Percentiles rank a stretch among this genome's conserved stretches.
These are phyloP conservation scores for Nothoprocta perdicaria DNA, from an alignment of 2,113 vertebrate species.

Conservation along the genomic window DNA sequence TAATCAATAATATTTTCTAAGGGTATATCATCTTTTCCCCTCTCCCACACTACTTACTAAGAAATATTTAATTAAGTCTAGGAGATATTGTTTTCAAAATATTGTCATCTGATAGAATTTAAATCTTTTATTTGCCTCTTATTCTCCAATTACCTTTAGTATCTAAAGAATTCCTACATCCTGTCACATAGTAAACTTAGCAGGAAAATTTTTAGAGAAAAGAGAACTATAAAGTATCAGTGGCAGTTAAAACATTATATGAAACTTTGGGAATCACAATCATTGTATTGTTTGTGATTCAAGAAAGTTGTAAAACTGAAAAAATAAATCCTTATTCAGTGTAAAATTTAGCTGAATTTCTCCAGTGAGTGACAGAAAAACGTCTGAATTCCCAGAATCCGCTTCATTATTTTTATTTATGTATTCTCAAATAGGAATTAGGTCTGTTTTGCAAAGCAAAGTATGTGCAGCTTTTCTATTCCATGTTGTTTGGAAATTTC, in stretches of 20 bases:
- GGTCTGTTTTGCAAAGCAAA: too few species aligned
- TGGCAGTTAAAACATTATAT: too few species aligned
- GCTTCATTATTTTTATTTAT: too few species aligned
- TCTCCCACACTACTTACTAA: background rate
- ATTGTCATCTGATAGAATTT: too few species aligned
- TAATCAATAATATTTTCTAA: background rate
- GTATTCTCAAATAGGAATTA: background rate
- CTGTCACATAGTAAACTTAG: background rate
- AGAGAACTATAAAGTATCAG: background rate
- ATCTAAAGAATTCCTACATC: background rate
- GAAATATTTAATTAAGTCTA: background rate
- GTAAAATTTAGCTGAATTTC: background rate
- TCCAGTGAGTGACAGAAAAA: background rate
- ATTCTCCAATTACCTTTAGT: background rate
- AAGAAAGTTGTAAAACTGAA: background rate
- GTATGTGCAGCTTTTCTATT: background rate
- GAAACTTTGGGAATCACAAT: too few species aligned
- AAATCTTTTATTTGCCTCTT: background rate
- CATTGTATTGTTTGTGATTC: background rate
- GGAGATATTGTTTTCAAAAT: background rate
- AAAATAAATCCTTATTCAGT: background rate
- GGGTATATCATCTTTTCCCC: background rate
- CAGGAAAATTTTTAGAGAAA: background rate
- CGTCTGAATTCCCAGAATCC: background rate
- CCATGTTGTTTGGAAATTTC: background rate